Percentiles rank a stretch among this genome's conserved stretches.
These are phyloP conservation scores for Anolis carolinensis DNA, from an alignment of 2,113 vertebrate genomes.

Conservation along the genomic window DNA sequence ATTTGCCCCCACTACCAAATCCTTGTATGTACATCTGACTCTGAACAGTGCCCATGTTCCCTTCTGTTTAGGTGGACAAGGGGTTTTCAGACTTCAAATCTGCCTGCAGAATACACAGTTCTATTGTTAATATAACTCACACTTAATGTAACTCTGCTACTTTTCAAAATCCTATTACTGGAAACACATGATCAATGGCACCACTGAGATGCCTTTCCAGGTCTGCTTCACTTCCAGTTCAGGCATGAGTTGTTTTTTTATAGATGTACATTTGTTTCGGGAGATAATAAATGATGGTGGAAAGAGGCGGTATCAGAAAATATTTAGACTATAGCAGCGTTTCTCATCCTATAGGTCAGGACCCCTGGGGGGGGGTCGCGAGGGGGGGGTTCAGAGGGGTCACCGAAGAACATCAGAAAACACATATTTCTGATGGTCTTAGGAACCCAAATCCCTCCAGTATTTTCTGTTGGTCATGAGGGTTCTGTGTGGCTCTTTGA, in stretches of 20 bases:
- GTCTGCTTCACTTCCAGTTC: background rate
- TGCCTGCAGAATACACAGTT: background rate
- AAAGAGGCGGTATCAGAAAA: background rate
- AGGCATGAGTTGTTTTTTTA: background rate
- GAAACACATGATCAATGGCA: background rate
- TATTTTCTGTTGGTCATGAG: too few species aligned
- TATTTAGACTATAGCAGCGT: background rate
- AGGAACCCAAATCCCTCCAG: too few species aligned
- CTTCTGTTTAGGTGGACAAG: background rate
- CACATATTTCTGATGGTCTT: too few species aligned
- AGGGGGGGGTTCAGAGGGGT: too few species aligned
- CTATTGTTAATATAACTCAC: background rate
- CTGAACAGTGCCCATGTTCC: too few species aligned
- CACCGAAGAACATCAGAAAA: too few species aligned
- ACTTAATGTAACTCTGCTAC: background rate
- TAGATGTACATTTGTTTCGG: background rate
- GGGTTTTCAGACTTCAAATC: background rate
- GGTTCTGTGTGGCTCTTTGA: too few species aligned
- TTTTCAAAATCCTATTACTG: background rate
- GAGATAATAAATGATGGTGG: background rate
- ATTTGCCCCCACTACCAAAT: too few species aligned
- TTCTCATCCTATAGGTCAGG: too few species aligned
- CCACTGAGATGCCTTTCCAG: background rate
- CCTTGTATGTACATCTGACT: too few species aligned
- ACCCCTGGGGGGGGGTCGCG: too few species aligned